phyloP scores from a whole-genome alignment of 2,888 invertebrate genomes.

The Drosophila percnosoma region DNA sequence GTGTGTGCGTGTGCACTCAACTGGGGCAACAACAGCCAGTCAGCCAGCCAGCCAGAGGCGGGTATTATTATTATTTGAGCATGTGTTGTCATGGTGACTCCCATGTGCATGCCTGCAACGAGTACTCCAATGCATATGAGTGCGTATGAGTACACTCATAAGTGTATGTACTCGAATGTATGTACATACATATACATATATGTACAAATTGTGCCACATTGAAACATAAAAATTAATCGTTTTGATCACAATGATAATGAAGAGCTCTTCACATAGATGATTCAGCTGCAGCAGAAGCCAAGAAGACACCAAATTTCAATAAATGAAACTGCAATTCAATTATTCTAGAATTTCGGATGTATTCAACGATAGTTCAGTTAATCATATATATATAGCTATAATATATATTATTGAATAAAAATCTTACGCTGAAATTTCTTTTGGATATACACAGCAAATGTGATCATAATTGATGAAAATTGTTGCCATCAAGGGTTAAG shows the following conservation, averaged over 20 bases:
- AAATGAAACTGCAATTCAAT: conserved; percentile 27
- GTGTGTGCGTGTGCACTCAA: conserved; percentile 34
- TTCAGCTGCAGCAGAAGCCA: conserved; percentile 55
- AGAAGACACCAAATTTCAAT: conserved; percentile 11
- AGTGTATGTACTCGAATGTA: conserved; percentile 16
- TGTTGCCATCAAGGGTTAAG: not conserved
- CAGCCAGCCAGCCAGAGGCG: conserved; percentile 39
- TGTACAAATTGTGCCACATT: conserved; percentile 49
- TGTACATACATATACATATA: not conserved
- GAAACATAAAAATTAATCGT: conserved; percentile 63
- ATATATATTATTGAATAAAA: not conserved
- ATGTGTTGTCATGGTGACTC: conserved; percentile 38
- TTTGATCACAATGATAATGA: conserved; percentile 66
- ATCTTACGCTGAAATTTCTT: not conserved
- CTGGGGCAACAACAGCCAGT: conserved; percentile 39
- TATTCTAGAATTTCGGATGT: conserved; percentile 16
- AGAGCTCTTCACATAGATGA: conserved; percentile 52
- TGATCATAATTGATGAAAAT: not conserved
- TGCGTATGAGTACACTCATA: conserved; percentile 11
- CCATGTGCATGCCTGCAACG: conserved; percentile 20
- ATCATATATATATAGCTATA: not conserved
- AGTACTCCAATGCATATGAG: conserved; percentile 17
- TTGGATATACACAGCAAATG: not conserved
- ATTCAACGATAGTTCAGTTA: not conserved
- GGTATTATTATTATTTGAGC: conserved; percentile 62